A percentile compares a stretch with the other conserved stretches of the same genome.
phyloP scores from a whole-genome alignment of 2,797 vertebrate species.

The Leptodactylus fallax region DNA sequence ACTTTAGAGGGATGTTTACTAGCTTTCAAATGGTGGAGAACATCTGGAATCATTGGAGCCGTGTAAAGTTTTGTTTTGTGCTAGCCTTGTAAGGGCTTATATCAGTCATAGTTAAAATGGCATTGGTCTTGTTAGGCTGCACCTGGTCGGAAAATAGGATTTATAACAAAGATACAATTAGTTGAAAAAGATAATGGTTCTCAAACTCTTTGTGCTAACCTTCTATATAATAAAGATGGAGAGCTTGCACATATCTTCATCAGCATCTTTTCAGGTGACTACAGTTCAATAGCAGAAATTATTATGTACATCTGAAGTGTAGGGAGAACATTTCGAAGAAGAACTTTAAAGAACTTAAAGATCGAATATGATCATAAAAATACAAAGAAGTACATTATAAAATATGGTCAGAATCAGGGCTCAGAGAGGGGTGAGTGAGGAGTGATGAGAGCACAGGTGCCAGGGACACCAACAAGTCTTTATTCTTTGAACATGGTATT shows the following conservation, averaged over 20 bases:
- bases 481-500: no score
- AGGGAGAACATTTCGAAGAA: background rate
- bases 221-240: background rate
- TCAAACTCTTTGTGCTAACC: background rate
- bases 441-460: background rate
- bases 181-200: background rate
- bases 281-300: background rate
- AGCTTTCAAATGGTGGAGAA: constrained; percentile 6
- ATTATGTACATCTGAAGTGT: background rate
- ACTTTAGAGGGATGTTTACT: background rate
- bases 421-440: no score
- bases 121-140: background rate
- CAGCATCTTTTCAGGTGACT: background rate
- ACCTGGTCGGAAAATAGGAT: background rate
- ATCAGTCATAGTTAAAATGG: constrained; percentile 16
- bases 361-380: background rate
- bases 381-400: background rate
- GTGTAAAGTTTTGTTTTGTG: background rate
- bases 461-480: background rate
- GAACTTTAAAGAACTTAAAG: background rate
- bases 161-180: background rate
- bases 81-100: background rate
- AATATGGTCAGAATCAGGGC: background rate
- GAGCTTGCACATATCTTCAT: background rate
- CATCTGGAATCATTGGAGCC: constrained; percentile 12